Conservation (phyloP, 2,888 invertebrate species). For the Xanthia togata region DNA sequence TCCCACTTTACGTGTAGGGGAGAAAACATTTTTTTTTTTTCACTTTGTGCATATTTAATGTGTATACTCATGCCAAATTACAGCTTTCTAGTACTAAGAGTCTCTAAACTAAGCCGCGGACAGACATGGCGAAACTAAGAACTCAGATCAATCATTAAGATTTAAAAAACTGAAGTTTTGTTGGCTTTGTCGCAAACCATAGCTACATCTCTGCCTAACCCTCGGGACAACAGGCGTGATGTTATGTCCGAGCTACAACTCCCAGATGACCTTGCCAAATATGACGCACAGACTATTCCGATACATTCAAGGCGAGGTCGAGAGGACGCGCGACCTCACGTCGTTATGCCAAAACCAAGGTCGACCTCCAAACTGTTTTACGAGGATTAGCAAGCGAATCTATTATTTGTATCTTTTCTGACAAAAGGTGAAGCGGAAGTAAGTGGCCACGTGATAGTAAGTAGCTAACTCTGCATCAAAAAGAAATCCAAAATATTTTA, state of each 20-base stretch:
- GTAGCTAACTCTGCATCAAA: background rate
- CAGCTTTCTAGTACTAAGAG: too few relatives aligned
- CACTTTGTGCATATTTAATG: too few relatives aligned
- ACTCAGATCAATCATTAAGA: too few relatives aligned
- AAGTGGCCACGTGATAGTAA: background rate
- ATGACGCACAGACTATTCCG: slow-evolving; percentile 21
- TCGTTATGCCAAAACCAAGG: slow-evolving; percentile 20
- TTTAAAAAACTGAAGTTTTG: too few relatives aligned
- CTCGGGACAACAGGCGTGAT: background rate
- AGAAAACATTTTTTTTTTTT: too few relatives aligned
- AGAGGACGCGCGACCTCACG: slow-evolving; percentile 17
- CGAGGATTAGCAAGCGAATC: slow-evolving; percentile 18
- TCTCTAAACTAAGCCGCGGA: too few relatives aligned
- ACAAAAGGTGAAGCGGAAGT: slow-evolving; percentile 24
- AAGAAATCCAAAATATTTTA: background rate
- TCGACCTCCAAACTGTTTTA: background rate
- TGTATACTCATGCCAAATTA: too few relatives aligned
- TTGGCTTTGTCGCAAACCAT: too few relatives aligned
- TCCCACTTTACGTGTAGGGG: too few relatives aligned
- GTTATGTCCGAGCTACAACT: background rate
- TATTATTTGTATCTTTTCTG: slow-evolving; percentile 27
- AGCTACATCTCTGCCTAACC: background rate
- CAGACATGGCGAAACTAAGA: too few relatives aligned
- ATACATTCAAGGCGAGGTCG: slow-evolving; percentile 29
- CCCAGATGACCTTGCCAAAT: slow-evolving; percentile 7